Evolutionary conservation across 2,113 vertebrate genomes (phyloP).

Genomic region (Elachura formosa): DNA sequence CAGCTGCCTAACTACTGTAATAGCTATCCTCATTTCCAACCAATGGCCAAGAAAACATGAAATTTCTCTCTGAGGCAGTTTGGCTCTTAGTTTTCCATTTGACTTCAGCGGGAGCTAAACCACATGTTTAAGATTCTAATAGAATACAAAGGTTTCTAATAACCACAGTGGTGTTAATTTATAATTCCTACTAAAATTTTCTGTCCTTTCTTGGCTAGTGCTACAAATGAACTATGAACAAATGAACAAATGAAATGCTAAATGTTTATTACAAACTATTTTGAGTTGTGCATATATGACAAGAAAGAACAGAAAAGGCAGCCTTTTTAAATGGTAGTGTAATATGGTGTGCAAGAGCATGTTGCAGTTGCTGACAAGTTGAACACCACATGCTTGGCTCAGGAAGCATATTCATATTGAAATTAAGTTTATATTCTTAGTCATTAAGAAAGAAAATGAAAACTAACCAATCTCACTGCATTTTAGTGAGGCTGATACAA

Average conservation of each 20-base stretch:
- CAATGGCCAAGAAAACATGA: background rate
- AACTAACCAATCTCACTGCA: slow-evolving; percentile 19
- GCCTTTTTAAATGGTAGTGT: background rate
- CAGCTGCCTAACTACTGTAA: slow-evolving; percentile 16
- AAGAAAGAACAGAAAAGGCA: background rate
- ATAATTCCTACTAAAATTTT: background rate
- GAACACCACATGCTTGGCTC: background rate
- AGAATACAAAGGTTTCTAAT: background rate
- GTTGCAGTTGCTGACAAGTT: background rate
- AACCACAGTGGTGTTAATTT: background rate
- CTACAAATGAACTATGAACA: background rate
- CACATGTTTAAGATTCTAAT: background rate
- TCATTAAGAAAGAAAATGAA: slow-evolving; percentile 7
- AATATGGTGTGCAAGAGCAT: background rate
- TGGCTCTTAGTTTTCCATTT: background rate
- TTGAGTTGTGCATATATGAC: background rate
- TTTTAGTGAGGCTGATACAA: slow-evolving; percentile 10
- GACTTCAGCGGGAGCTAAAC: background rate
- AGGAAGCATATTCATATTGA: background rate
- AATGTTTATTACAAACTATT: background rate
- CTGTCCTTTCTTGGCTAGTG: background rate
- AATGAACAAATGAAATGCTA: too few relatives aligned
- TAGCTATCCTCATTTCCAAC: slow-evolving; percentile 29
- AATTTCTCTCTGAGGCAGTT: background rate
- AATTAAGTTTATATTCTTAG: slow-evolving; percentile 2